These are phyloP conservation scores for Paramormyrops hopkinsi DNA, from an alignment of 2,797 vertebrate species.

Conservation along the genomic window DNA sequence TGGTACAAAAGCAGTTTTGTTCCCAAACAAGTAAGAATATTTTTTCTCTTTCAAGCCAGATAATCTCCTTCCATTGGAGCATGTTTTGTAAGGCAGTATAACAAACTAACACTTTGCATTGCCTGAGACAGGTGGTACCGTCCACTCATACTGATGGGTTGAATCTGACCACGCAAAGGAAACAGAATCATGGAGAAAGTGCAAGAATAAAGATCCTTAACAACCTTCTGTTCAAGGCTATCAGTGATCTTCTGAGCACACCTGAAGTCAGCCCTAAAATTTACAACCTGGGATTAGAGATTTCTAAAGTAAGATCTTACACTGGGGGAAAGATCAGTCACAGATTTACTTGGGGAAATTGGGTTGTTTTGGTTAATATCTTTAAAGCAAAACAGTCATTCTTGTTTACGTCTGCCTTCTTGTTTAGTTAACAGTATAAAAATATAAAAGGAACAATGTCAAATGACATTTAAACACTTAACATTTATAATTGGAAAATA, in stretches of 20 bases:
- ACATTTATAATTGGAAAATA: background rate
- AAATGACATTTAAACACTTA: background rate
- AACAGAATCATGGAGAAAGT: constrained; percentile 54
- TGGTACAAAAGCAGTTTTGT: constrained; percentile 64
- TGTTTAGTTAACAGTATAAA: background rate
- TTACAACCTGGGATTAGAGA: constrained; percentile 34
- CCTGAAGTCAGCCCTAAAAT: constrained; percentile 56
- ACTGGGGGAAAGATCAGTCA: background rate
- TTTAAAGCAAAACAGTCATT: background rate
- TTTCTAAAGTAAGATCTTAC: constrained; percentile 39
- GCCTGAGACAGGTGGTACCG: constrained; percentile 30
- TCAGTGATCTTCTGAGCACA: constrained; percentile 57
- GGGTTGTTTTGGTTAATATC: background rate
- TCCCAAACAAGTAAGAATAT: constrained; percentile 48
- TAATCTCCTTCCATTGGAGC: background rate
- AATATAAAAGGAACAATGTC: background rate
- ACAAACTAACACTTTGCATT: background rate
- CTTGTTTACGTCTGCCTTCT: background rate
- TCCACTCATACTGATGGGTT: constrained; percentile 26
- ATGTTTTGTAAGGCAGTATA: background rate
- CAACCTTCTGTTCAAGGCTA: constrained; percentile 59
- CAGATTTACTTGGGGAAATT: background rate
- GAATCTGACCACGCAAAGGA: constrained; percentile 39
- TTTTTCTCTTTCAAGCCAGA: background rate
- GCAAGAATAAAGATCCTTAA: constrained; percentile 57